phyloP scores from a whole-genome alignment of 2,113 vertebrate genomes.

The Smithornis capensis region DNA sequence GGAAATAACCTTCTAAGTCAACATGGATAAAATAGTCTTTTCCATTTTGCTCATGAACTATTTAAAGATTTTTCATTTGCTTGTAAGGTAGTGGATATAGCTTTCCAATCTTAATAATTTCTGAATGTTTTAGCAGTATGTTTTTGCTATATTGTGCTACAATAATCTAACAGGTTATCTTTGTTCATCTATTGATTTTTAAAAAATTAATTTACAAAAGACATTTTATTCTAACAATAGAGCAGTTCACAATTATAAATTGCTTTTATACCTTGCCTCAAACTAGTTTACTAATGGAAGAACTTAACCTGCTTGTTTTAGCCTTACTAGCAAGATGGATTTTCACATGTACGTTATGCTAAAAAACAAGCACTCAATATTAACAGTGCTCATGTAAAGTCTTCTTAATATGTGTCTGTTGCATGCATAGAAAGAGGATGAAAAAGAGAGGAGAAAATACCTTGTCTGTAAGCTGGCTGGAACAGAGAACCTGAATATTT shows the following conservation, averaged over 20 bases:
- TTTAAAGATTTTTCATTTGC: background rate
- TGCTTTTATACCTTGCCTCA: background rate
- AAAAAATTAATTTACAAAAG: background rate
- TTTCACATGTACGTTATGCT: background rate
- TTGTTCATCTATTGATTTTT: background rate
- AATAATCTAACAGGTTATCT: background rate
- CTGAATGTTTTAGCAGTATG: background rate
- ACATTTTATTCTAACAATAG: background rate
- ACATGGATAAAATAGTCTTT: background rate
- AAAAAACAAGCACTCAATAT: background rate
- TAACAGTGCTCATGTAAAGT: background rate
- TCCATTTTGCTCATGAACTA: background rate
- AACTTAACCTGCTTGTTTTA: background rate
- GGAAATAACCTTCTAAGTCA: background rate
- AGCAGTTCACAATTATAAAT: background rate
- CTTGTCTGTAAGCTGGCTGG: background rate
- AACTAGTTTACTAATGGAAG: background rate
- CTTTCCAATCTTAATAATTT: background rate
- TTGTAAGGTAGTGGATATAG: background rate
- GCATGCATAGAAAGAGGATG: background rate
- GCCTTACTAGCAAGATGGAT: background rate
- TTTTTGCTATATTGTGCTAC: background rate
- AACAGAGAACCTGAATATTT: background rate
- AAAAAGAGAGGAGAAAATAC: background rate
- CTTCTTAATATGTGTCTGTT: background rate